Percentiles rank a stretch among this genome's conserved stretches.
phyloP scores from a whole-genome alignment of 2,797 vertebrate species.

The Enteromius radiatus region DNA sequence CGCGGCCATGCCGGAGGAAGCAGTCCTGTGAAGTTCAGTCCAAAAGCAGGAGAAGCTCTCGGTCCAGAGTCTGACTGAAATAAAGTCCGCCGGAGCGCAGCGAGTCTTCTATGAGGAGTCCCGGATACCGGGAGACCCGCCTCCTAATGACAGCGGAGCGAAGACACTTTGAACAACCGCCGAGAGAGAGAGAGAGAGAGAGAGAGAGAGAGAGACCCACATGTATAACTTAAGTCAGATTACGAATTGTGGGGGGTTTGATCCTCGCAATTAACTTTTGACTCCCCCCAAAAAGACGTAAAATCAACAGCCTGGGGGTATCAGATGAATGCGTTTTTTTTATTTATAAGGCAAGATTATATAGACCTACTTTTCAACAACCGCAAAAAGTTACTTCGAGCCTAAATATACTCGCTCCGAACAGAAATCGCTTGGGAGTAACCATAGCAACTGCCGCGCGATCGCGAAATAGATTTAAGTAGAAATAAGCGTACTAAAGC shows the following conservation, averaged over 20 bases:
- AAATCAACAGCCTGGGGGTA: not conserved
- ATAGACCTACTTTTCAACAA: not conserved
- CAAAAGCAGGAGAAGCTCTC: constrained; percentile 72
- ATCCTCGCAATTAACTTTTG: not conserved
- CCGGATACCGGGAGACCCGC: constrained; percentile 76
- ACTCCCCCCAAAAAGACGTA: not conserved
- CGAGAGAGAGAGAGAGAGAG: constrained; percentile 50
- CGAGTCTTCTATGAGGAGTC: constrained; percentile 76
- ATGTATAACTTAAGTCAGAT: constrained; percentile 55
- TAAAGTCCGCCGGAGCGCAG: constrained; percentile 73
- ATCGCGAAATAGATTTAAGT: not conserved
- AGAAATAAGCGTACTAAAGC: too few relatives aligned
- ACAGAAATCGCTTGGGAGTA: not conserved
- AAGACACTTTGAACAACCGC: too few relatives aligned
- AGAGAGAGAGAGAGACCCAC: constrained; percentile 50
- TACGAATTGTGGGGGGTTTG: not conserved
- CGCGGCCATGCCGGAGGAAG: constrained; percentile 90
- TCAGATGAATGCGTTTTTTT: not conserved
- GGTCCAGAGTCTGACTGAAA: constrained; percentile 75
- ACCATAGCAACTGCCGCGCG: not conserved
- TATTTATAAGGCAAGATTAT: too few relatives aligned
- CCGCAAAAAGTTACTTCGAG: not conserved
- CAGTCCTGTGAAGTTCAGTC: constrained; percentile 77
- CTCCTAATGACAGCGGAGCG: constrained; percentile 85
- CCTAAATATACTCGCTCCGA: not conserved